Evolutionary conservation across 2,113 vertebrate genomes (phyloP), one percentile per base, ranked within the genome.

Genomic region (Tyto alba): DNA sequence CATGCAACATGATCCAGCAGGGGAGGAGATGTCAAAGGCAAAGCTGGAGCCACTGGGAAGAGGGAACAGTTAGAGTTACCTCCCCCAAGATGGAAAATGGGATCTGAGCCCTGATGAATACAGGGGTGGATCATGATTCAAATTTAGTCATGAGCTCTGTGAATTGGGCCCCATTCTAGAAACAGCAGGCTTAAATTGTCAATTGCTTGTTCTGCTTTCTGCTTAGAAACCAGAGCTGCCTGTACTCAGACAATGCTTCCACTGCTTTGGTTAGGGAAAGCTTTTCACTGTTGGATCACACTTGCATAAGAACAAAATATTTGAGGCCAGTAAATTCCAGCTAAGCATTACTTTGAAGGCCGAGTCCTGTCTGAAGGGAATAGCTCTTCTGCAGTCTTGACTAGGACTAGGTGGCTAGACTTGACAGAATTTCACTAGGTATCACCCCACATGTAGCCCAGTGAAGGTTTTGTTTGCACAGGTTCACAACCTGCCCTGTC

Each of bases 41-140:
- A 87, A 89, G 76, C 85, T 84, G 64, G 72, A 81, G n/a, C 55
- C 86, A 53, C 67, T 40, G 66, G 75, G 60, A 76, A 93, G 64
- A 77, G 53, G 38, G 72, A 95, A 73, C 72, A 66, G 53, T 88
- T 59, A 71, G 47, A 81, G 50, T 91, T 80, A 62, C 82, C 59
- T 95, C 76, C 64, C 38, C 13, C 25, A 27, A 3, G 25, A 81
- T 25, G 52, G 79, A 92, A 94, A 92, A 88, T 14, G 55, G 78
- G 63, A 91, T 95, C 93, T 73, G 75, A 96, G 74, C 90, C 63
- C 92, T 77, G 64, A 25, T 92, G 88, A 85, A 74, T 74, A 74
- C 50, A 78, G 47, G n/a, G 81, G 26, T 89, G 89, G 88, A 66
- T 85, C 69, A 40, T 78, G 74, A 89, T 87, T 91, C 88, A 71